These are phyloP conservation scores for Leucophora obtusa DNA, from an alignment of 2,888 invertebrate species.

Conservation along the genomic window DNA sequence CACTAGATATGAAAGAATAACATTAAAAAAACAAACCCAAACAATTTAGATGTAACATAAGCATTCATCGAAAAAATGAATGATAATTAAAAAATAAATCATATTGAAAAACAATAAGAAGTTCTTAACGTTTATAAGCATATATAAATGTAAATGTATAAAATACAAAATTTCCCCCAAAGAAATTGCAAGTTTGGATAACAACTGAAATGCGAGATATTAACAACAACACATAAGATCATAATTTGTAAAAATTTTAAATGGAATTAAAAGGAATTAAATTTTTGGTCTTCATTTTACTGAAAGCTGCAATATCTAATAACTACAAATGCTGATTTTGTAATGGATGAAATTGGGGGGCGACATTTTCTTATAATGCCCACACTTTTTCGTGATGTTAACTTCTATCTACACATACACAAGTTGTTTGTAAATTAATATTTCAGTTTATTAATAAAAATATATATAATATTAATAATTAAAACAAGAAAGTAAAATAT, in stretches of 20 bases:
- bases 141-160: constrained; percentile 4
- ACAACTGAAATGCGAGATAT: constrained; percentile 11
- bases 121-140: constrained; percentile 8
- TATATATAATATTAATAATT: constrained; percentile 59
- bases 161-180: constrained; percentile 11
- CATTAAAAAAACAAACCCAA: constrained; percentile 52
- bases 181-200: constrained; percentile 15
- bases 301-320: background rate
- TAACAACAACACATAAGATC: background rate
- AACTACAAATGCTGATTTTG: constrained; percentile 16
- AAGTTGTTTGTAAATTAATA: constrained; percentile 77
- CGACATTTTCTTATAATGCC: constrained; percentile 12
- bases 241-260: constrained; percentile 13
- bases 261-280: constrained; percentile 16
- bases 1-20: constrained; percentile 79
- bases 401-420: constrained; percentile 53
- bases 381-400: constrained; percentile 32
- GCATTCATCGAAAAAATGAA: constrained; percentile 52
- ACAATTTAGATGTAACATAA: constrained; percentile 49
- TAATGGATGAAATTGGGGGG: constrained; percentile 8
- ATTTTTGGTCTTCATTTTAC: background rate
- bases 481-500: constrained; percentile 52
- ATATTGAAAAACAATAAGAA: constrained; percentile 3
- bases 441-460: constrained; percentile 78
- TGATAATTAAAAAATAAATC: constrained; percentile 5